Evolutionary conservation across 2,888 invertebrate genomes (phyloP).

Genomic region (Phortica okadai): DNA sequence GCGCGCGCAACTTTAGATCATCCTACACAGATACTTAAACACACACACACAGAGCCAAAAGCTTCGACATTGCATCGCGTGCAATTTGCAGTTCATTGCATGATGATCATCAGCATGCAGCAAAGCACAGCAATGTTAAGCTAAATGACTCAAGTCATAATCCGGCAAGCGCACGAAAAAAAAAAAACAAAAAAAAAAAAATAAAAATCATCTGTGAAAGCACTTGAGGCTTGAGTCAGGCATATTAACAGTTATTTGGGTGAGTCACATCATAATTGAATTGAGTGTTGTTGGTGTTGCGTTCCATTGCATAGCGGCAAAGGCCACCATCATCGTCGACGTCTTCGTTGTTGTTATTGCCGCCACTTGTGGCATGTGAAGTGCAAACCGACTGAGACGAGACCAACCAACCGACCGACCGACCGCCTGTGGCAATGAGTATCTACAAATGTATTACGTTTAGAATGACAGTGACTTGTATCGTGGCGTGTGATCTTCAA

Average conservation of each 20-base stretch:
- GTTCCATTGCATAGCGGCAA: neutral
- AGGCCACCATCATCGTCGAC: neutral
- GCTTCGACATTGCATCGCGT: constrained; percentile 56
- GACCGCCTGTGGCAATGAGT: constrained; percentile 3
- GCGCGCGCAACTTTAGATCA: constrained; percentile 22
- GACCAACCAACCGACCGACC: too few species aligned
- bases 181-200: neutral
- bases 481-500: neutral
- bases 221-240: neutral
- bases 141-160: neutral
- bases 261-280: constrained; percentile 34
- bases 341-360: neutral
- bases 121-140: constrained; percentile 24
- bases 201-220: neutral
- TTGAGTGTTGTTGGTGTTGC: constrained; percentile 3
- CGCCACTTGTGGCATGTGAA: constrained; percentile 8
- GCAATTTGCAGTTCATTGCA: constrained; percentile 57
- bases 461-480: neutral
- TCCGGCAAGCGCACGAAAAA: constrained; percentile 49
- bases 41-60: neutral
- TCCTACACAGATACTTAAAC: constrained; percentile 17
- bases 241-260: constrained; percentile 26
- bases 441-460: constrained; percentile 4
- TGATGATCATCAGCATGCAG: constrained; percentile 35
- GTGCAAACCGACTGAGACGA: neutral